Evolutionary conservation across 2,888 invertebrate species (phyloP), one percentile per base, ranked within the genome.

Genomic region (Ellobium chinense): DNA sequence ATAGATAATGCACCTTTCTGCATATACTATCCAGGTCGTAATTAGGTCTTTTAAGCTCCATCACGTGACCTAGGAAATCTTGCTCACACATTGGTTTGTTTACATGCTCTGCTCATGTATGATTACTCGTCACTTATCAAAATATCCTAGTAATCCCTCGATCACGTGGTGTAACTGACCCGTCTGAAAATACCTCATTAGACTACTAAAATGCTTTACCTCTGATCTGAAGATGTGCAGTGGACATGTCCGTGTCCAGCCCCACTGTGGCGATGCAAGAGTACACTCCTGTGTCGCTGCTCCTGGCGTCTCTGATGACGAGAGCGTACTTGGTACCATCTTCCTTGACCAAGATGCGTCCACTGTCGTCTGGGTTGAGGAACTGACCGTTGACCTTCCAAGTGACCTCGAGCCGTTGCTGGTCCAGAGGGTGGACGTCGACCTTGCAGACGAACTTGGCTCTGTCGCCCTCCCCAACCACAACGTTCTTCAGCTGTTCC

Each of bases 301-400:
- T 77, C 14, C 85, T 74, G 18, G 88, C 85, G 56, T 86, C 84
- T 37, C 82, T 84, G 66, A 90, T 87, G 63, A 85, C 79, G 21
- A 90, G 84, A 7, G 86, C 86, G 80, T 88, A 87, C 24, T 86
- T 87, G 18, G 82, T 78, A 29, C 85, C 84, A 62, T 87, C 87
- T 29, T 79, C 80, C 37, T 85, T 79, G 63, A 82, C 80, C 62
- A 82, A 77, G 65, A 87, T 87, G 62, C 86, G 85, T 21, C 85
- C 85, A 4, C 85, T 75, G 27, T 82, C 81, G 29, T 69, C 82
- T 56, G 76, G 83, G 78, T 39, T 85, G 7, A 88, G 82, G 36
- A 81, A 68, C 58, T 82, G 83, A 21, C 88, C 89, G 31, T 88
- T 87, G 77, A 88, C 87, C 76, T 89, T 89, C 90, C 90, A 90